A percentile compares a stretch with the other conserved stretches of the same genome.
These are phyloP conservation scores for Myopa tessellatipennis DNA, from an alignment of 2,888 invertebrate species.

Conservation along the genomic window DNA sequence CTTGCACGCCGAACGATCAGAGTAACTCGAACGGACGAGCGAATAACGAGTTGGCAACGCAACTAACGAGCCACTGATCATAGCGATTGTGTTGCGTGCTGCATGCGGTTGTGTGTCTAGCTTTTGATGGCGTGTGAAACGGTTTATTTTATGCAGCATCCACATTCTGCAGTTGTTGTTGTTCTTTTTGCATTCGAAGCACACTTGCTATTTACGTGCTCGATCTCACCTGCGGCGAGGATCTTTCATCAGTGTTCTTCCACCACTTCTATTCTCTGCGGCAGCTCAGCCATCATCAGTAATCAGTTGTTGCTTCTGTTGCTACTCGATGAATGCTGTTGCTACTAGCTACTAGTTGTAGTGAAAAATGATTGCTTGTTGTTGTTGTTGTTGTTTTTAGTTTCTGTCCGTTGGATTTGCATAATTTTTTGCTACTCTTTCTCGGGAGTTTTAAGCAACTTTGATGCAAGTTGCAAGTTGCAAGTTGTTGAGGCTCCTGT, in stretches of 20 bases:
- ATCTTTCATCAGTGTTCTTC: slow-evolving; percentile 11
- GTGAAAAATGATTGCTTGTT: no score
- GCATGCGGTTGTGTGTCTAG: slow-evolving; percentile 8
- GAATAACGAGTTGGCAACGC: neutral
- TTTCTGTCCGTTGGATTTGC: neutral
- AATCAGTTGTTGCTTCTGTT: neutral
- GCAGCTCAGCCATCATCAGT: neutral
- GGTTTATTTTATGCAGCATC: neutral
- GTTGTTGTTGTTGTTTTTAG: no score
- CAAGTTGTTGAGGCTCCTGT: neutral
- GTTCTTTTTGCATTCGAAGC: neutral
- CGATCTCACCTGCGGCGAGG: slow-evolving; percentile 24
- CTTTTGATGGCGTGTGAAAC: slow-evolving; percentile 26
- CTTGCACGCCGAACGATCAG: slow-evolving; percentile 7
- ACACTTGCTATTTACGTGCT: slow-evolving; percentile 7
- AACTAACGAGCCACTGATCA: neutral
- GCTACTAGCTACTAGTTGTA: neutral
- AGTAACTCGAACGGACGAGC: neutral
- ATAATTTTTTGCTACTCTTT: neutral
- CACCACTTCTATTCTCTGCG: neutral
- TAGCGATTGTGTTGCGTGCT: neutral
- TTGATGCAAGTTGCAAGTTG: neutral
- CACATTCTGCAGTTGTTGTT: neutral
- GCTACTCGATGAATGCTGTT: neutral
- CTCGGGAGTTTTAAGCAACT: neutral